phyloP scores from a whole-genome alignment of 2,113 vertebrate genomes.

The Zosterops borbonicus region DNA sequence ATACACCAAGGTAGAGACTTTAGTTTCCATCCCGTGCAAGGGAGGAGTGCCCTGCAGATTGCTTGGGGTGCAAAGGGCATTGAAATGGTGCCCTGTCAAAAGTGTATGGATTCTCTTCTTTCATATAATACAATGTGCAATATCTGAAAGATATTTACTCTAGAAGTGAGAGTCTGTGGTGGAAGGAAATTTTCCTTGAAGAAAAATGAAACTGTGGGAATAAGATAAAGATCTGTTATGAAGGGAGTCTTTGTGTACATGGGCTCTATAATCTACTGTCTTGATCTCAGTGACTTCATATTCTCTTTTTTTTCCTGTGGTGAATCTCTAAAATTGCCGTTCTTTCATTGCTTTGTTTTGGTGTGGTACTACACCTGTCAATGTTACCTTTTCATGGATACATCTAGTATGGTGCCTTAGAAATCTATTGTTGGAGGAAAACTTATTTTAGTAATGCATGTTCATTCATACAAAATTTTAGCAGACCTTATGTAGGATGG shows the following conservation, averaged over 20 bases:
- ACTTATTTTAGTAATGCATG: background rate
- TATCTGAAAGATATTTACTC: background rate
- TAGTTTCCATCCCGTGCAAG: background rate
- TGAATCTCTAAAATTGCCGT: background rate
- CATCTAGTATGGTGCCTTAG: background rate
- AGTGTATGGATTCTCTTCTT: background rate
- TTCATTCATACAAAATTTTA: background rate
- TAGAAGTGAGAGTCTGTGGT: background rate
- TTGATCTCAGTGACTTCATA: background rate
- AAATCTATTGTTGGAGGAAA: background rate
- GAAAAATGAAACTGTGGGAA: background rate
- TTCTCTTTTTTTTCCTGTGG: background rate
- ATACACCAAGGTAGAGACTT: background rate
- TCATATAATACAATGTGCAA: background rate
- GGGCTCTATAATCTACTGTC: background rate
- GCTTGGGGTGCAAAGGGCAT: background rate
- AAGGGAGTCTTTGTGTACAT: background rate
- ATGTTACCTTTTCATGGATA: background rate
- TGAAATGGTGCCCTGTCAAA: fast-evolving
- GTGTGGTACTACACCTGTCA: background rate
- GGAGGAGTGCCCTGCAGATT: background rate
- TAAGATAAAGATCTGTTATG: background rate
- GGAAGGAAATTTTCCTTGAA: background rate
- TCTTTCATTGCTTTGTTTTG: background rate
- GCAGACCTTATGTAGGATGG: background rate